Percentiles rank a stretch among this genome's conserved stretches.
These are phyloP conservation scores for Cordilura impudica DNA, from an alignment of 2,888 invertebrate species.

Conservation along the genomic window DNA sequence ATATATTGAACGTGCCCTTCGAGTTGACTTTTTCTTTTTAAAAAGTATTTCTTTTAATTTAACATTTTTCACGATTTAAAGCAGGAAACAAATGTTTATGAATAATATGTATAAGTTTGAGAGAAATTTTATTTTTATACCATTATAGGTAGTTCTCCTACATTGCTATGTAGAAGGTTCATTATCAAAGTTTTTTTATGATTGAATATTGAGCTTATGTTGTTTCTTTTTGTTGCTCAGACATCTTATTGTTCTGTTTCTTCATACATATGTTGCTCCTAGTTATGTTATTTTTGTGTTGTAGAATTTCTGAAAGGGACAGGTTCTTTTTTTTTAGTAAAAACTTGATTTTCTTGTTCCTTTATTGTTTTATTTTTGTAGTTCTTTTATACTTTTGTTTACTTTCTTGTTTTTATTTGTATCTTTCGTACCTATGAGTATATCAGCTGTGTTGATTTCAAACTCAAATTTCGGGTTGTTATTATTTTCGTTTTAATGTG, in stretches of 20 bases:
- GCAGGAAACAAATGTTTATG: no score
- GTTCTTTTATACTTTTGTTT: constrained; percentile 30
- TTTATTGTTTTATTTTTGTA: constrained; percentile 8
- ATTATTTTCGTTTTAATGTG: constrained; percentile 13
- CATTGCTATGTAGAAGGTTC: no score
- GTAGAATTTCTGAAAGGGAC: constrained; percentile 35
- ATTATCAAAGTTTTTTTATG: no score
- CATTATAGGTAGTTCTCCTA: no score
- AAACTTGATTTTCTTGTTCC: constrained; percentile 48
- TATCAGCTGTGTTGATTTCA: constrained; percentile 42
- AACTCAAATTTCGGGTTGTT: neutral
- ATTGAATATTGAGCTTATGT: neutral
- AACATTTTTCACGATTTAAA: no score
- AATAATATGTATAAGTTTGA: no score
- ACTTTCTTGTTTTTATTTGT: constrained; percentile 12
- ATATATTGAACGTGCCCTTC: no score
- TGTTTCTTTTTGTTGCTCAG: neutral
- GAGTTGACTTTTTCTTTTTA: no score
- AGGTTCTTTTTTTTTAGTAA: constrained; percentile 21
- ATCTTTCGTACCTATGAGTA: neutral
- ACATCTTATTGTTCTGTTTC: neutral
- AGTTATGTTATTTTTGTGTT: constrained; percentile 20
- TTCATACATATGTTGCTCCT: neutral
- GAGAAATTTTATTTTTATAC: no score
- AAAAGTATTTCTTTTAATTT: no score